phyloP scores from a whole-genome alignment of 2,797 vertebrate genomes.

The Leucoraja ocellata region DNA sequence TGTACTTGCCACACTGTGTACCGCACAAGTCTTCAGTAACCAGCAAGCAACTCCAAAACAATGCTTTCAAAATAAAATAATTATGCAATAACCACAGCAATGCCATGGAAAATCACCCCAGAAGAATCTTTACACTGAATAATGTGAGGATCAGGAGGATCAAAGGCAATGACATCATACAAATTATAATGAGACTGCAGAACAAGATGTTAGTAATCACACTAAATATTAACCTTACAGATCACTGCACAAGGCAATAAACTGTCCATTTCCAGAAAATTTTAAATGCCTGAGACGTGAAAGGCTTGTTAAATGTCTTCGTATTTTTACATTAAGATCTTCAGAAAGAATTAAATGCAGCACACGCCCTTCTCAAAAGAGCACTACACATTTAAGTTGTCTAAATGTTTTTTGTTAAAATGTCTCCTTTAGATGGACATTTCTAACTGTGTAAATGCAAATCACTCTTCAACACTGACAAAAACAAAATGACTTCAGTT shows the following conservation, averaged over 20 bases:
- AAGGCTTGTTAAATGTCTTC: background rate
- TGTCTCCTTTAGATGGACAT: background rate
- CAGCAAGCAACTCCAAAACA: background rate
- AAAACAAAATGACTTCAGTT: background rate
- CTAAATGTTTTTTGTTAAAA: background rate
- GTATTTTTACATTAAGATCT: background rate
- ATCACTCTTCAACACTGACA: background rate
- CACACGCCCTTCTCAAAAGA: background rate
- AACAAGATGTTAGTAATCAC: background rate
- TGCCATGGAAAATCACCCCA: background rate
- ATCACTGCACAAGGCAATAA: background rate
- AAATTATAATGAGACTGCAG: background rate
- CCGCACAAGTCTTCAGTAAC: background rate
- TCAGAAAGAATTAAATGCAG: background rate
- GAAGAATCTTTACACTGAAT: background rate
- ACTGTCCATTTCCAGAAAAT: background rate
- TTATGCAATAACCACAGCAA: background rate
- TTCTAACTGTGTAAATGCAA: background rate
- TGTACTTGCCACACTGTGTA: background rate
- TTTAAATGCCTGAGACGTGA: background rate
- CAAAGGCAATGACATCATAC: background rate
- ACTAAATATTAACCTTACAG: background rate
- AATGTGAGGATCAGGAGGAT: background rate
- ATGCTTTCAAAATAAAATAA: background rate
- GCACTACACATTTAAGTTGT: background rate